A percentile compares a stretch with the other conserved stretches of the same genome.
Evolutionary conservation across 2,797 vertebrate genomes (phyloP).

Genomic region (Chelonia mydas): DNA sequence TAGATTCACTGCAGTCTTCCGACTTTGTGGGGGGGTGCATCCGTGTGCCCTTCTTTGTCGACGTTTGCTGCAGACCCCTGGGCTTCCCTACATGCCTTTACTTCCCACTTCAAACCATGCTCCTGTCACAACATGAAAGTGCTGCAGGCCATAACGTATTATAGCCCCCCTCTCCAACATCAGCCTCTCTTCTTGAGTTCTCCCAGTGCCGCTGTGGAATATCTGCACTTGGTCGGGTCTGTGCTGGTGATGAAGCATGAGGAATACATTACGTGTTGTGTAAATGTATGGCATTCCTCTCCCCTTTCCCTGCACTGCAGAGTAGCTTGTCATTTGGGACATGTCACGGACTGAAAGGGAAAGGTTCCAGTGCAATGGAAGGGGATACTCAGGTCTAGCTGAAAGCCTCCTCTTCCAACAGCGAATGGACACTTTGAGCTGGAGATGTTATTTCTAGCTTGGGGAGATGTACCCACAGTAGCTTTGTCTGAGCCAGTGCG

Average conservation of each 20-base stretch:
- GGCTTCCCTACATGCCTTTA: not conserved
- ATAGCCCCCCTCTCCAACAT: not conserved
- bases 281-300: not conserved
- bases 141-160: not conserved
- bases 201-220: not conserved
- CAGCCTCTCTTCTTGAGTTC: not conserved
- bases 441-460: no score
- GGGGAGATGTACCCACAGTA: no score
- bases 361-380: not conserved
- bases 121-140: not conserved
- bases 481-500: no score
- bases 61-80: not conserved
- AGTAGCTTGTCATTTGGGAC: not conserved
- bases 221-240: not conserved
- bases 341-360: accelerated
- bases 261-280: not conserved
- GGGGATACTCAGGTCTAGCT: not conserved
- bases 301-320: not conserved
- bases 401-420: not conserved
- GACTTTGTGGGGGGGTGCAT: not conserved
- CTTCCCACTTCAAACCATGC: not conserved
- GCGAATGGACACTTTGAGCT: no score
- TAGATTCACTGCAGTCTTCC: not conserved
- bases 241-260: not conserved
- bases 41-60: not conserved